Percentiles rank a stretch among this genome's conserved stretches.
Evolutionary conservation across 64 coral and sea anemone genomes (phyloP).

Genomic region (Porites lutea): DNA sequence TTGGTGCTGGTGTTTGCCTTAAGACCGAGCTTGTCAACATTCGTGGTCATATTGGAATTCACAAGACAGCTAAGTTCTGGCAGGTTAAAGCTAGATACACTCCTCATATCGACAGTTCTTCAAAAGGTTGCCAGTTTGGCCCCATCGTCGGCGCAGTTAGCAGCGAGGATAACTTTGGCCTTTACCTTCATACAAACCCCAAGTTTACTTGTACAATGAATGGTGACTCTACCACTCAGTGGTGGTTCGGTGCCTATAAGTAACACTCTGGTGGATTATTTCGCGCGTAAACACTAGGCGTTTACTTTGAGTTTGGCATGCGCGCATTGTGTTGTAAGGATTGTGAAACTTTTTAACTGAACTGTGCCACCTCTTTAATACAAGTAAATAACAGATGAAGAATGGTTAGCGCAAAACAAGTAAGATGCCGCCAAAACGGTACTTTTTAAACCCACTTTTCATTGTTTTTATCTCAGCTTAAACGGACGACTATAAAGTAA

Average conservation of each 20-base stretch:
- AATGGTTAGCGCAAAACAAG: too few relatives aligned
- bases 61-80: conserved; percentile 41
- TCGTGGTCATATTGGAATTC: conserved; percentile 39
- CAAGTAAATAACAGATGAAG: too few relatives aligned
- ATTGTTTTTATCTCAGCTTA: too few relatives aligned
- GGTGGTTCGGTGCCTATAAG: conserved; percentile 60
- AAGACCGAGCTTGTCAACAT: conserved; percentile 68
- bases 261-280: not conserved
- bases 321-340: too few relatives aligned
- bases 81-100: not conserved
- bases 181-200: conserved; percentile 6
- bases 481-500: too few relatives aligned
- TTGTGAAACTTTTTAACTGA: too few relatives aligned
- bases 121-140: conserved; percentile 22
- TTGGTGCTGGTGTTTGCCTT: conserved; percentile 14
- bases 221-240: conserved; percentile 43
- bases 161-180: conserved; percentile 69
- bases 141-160: not conserved
- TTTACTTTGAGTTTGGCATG: too few relatives aligned
- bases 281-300: too few relatives aligned
- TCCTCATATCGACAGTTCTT: conserved; percentile 44
- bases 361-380: too few relatives aligned
- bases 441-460: too few relatives aligned
- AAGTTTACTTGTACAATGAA: conserved; percentile 55
- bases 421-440: too few relatives aligned